phyloP scores from a whole-genome alignment of 1,140 invertebrate genomes.

The Nasonia giraulti region DNA sequence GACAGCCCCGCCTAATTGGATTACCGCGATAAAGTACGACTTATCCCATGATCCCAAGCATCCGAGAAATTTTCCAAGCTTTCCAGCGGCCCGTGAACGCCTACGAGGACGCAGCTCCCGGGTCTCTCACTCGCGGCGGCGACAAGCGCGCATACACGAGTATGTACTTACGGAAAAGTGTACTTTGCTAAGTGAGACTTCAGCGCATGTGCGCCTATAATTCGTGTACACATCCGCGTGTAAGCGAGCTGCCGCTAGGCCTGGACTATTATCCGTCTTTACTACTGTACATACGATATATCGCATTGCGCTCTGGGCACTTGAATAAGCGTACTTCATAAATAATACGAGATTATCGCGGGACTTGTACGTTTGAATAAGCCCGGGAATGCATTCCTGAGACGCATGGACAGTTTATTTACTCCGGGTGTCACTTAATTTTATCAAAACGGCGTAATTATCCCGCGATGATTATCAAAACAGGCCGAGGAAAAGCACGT shows the following conservation, averaged over 20 bases:
- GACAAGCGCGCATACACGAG: background rate
- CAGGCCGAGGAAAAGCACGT: background rate
- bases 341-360: slow-evolving; percentile 15
- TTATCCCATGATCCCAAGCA: too few species aligned
- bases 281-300: background rate
- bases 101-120: background rate
- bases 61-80: background rate
- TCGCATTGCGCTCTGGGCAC: background rate
- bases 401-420: background rate
- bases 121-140: background rate
- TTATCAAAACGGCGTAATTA: background rate
- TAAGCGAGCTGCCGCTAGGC: background rate
- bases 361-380: background rate
- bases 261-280: background rate
- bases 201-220: background rate
- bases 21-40: too few species aligned
- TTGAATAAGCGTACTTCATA: slow-evolving; percentile 25
- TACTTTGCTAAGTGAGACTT: slow-evolving; percentile 33
- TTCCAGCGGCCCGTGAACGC: background rate
- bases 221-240: slow-evolving; percentile 7
- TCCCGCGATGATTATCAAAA: background rate
- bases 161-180: slow-evolving; percentile 30
- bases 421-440: too few species aligned
- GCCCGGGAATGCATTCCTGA: background rate
- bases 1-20: too few species aligned